Base-by-base conservation (phyloP, 37 sponge, comb jelly and placozoan genomes). In the Diacarnus erythraeanus region DNA sequence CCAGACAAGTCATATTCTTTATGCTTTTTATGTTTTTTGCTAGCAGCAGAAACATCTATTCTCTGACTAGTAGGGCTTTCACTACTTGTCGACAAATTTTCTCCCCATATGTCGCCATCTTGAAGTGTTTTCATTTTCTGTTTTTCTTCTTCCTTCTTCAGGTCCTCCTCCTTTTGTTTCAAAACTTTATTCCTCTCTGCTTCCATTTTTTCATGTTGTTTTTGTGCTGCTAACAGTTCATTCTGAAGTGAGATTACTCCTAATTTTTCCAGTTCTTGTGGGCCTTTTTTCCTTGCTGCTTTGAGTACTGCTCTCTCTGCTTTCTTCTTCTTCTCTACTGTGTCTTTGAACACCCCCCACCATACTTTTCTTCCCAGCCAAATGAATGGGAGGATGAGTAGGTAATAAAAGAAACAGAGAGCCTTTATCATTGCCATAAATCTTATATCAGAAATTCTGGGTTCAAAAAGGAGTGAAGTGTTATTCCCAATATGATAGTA, bases 321-420 rank as follows among this genome's bases (percentile, higher is more conserved):
- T 8, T 41, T 56, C 68, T 83, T 83, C 68, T 83, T 83, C 41
- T 86, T 44, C 2, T 18, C 82, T 15, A 27, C 80, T 22, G 85
- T 82, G 59, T 84, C 89, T n/a, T 37, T 71, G 40, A 85, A 85
- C 35, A 82, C 56, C 42, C 78, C 31, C 86, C 89, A 72, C 38
- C 80, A 38, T 17, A 84, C 63, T 66, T 80, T 84, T 63, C 72
- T 84, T 1, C 93, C 93, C 41, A 92, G 74, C 86, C 71, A 64
- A 38, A 92, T 68, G 64, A 78, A 88, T 0, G 93, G 93, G 5
- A 92, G 68, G 31, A 92, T 74, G 36, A 74, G 74, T 38, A 87
- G 85, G 82, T 81, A 92, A 75, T 88, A 92, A 74, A 92, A 92
- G 82, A 92, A 92, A 67, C 80, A 88, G 15, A 92, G 29, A 25